A percentile compares a stretch with the other conserved stretches of the same genome.
Evolutionary conservation across 2,888 invertebrate species (phyloP).

Genomic region (Encarsia formosa): DNA sequence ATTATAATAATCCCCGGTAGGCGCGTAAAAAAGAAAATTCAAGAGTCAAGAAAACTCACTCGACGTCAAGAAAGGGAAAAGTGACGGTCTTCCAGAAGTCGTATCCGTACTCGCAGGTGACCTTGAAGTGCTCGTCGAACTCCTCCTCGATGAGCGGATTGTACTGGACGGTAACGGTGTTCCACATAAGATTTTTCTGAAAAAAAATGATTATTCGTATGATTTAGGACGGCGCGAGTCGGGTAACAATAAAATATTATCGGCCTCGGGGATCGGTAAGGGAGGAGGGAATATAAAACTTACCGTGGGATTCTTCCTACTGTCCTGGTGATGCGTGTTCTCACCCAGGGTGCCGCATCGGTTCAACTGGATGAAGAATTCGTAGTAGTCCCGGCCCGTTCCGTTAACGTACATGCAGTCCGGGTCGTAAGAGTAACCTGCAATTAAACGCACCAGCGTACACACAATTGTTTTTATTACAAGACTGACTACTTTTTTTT

Average conservation of each 20-base stretch:
- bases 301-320: constrained; percentile 81
- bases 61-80: constrained; percentile 89
- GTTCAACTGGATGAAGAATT: constrained; percentile 89
- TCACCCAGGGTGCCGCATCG: constrained; percentile 87
- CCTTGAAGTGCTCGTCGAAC: constrained; percentile 91
- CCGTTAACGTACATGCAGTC: constrained; percentile 95
- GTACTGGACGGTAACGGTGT: constrained; percentile 91
- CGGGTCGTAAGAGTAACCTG: constrained; percentile 89
- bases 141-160: constrained; percentile 91
- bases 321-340: constrained; percentile 81
- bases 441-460: too few relatives aligned
- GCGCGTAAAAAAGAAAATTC: too few relatives aligned
- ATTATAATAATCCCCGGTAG: too few relatives aligned
- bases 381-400: constrained; percentile 85
- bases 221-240: too few relatives aligned
- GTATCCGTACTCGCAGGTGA: constrained; percentile 93
- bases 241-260: too few relatives aligned
- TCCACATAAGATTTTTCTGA: constrained; percentile 95
- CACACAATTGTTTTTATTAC: too few relatives aligned
- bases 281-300: too few relatives aligned
- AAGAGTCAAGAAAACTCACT: constrained; percentile 70
- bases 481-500: too few relatives aligned
- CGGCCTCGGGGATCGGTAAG: background rate
- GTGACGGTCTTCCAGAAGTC: constrained; percentile 97
- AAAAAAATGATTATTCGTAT: constrained; percentile 26